Base-by-base conservation (phyloP, 1,140 invertebrate genomes). In the Helicorthomorpha holstii region DNA sequence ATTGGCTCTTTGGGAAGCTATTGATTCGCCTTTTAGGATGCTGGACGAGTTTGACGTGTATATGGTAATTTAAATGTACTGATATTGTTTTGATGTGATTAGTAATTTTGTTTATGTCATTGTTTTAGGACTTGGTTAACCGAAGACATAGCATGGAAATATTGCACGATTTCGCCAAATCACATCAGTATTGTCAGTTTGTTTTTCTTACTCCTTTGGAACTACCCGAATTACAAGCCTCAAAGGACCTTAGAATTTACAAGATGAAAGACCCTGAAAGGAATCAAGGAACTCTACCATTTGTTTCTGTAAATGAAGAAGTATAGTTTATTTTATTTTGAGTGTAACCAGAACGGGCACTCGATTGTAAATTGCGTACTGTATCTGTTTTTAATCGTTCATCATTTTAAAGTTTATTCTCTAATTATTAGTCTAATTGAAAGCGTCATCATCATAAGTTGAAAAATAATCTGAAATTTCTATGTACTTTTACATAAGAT, bases 11-110 rank as follows among this genome's bases (percentile, higher is more conserved):
- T 98, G 94, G 94, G 81, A 88, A 42, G 82, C 80, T 49, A 83
- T 88, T 59, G 78, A 84, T 55, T 77, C 87, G 53, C 94, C 94
- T 0, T 96, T 98, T 66, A 84, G 89, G 64, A 91, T 95, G 63
- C 72, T 98, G 43, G 94, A 98, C 66, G 94, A 98, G 73, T 97
- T 97, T 67, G 94, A 98, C 66, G 92, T 98, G 0, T 98, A 92
- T 65, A 96, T 98, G 85, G 92, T 73, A 61, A 59, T 7, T 22
- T 10, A 19, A 7, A 25, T 7, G 4, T 34, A 34, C 44, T 46
- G 44, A 19, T 46, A 7, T 25, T 7, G 19, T 22, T 7, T 46
- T 46, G 19, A 46, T 21, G 4, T 46, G 38, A 12, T 12, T 12
- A 41, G 12, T 12, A 41, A 19, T 19, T 12, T 41, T 41, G 19